Percentiles rank a stretch among this genome's conserved stretches.
Evolutionary conservation across 1,140 invertebrate species (phyloP).

Genomic region (Mycetomoellerius zeteki): DNA sequence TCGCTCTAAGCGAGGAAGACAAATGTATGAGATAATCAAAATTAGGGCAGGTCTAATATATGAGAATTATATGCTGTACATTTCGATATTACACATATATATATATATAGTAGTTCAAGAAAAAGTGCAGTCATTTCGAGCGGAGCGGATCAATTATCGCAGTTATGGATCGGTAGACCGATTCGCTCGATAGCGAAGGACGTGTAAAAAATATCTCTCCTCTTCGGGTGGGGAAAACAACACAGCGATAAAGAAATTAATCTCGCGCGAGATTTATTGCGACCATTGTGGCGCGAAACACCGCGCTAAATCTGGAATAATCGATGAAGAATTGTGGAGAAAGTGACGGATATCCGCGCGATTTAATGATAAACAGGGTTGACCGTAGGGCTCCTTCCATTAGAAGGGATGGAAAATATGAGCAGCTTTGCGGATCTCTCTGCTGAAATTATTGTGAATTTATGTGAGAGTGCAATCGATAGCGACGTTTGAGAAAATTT

Average conservation of each 20-base stretch:
- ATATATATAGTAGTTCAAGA: neutral
- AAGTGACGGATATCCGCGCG: conserved; percentile 9
- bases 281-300: conserved; percentile 18
- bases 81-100: neutral
- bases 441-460: neutral
- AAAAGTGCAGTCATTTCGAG: conserved; percentile 22
- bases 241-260: conserved; percentile 46
- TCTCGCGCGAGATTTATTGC: conserved; percentile 40
- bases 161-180: neutral
- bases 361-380: conserved; percentile 7
- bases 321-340: conserved; percentile 39
- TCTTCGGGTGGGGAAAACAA: neutral
- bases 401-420: neutral
- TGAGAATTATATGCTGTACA: neutral
- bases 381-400: neutral
- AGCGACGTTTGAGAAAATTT: neutral
- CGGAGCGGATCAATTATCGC: neutral
- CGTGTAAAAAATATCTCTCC: conserved; percentile 44
- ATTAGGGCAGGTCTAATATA: conserved; percentile 4
- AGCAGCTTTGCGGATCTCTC: neutral
- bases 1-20: neutral
- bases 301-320: conserved; percentile 28
- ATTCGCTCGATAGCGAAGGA: conserved; percentile 23
- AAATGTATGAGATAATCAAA: neutral
- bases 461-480: neutral